phyloP scores from a whole-genome alignment of 2,888 invertebrate genomes.

The Prosapia bicincta region DNA sequence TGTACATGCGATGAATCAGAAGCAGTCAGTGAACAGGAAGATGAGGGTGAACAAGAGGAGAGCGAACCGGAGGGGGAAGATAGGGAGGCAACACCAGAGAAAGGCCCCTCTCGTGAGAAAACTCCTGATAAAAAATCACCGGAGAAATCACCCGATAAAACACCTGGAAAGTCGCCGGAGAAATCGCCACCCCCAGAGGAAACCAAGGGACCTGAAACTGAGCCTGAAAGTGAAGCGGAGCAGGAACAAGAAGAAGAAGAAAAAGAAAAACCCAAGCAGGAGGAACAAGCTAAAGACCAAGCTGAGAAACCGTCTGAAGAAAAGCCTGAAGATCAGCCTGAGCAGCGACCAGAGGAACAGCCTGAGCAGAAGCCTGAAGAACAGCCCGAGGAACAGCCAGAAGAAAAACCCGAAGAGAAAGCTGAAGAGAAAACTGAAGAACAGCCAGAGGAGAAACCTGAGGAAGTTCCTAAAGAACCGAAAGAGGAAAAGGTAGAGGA shows the following conservation, averaged over 20 bases:
- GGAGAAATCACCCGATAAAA: background rate
- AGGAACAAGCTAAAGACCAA: constrained; percentile 4
- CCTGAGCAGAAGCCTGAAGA: background rate
- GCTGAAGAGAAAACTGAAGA: background rate
- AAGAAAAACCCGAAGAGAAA: background rate
- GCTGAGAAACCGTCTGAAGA: background rate
- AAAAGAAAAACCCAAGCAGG: background rate
- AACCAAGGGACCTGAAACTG: background rate
- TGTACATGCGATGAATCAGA: background rate
- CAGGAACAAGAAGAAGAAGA: no score
- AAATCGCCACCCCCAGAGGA: background rate
- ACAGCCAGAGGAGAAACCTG: background rate
- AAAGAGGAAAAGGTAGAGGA: background rate
- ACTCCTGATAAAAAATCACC: background rate
- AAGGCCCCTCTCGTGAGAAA: background rate
- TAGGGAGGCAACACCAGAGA: background rate
- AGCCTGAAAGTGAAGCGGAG: background rate
- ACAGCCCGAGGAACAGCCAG: background rate
- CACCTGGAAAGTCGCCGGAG: background rate
- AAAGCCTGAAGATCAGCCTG: background rate
- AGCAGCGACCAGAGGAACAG: background rate
- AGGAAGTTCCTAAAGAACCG: background rate
- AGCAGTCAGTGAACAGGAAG: no score
- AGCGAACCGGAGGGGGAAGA: background rate
- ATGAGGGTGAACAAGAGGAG: background rate